phyloP scores from a whole-genome alignment of 2,797 vertebrate species.

The Phoxinus dragarum region DNA sequence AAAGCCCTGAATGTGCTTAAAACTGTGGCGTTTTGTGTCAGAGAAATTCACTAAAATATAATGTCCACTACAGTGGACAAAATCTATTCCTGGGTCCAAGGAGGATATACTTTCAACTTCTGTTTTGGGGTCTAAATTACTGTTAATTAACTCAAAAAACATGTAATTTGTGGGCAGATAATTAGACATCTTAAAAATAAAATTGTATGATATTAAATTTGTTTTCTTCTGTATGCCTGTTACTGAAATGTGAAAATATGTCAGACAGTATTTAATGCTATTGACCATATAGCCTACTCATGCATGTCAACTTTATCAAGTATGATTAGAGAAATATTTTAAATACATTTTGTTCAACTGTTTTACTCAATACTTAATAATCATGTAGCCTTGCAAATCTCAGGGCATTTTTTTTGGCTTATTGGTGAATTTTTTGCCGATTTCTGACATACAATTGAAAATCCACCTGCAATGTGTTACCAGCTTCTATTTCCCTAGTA shows the following conservation, averaged over 20 bases:
- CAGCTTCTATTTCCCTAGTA: background rate
- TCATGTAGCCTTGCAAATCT: background rate
- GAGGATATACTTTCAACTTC: too few relatives aligned
- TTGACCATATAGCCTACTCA: background rate
- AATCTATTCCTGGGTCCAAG: too few relatives aligned
- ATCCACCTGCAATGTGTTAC: background rate
- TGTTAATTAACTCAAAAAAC: background rate
- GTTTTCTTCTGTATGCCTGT: background rate
- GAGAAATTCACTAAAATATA: too few relatives aligned
- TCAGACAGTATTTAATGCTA: background rate
- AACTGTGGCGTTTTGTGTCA: too few relatives aligned
- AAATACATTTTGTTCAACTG: background rate
- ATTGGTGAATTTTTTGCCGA: background rate
- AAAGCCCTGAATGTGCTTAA: too few relatives aligned
- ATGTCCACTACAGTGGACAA: too few relatives aligned
- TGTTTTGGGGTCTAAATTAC: background rate
- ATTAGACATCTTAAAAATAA: background rate
- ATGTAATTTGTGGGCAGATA: background rate
- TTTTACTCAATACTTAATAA: background rate
- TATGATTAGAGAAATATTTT: background rate
- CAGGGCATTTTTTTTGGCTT: background rate
- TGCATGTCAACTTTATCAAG: background rate
- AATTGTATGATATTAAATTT: background rate
- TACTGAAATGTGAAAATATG: background rate
- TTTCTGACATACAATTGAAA: background rate